Evolutionary conservation across 1,140 invertebrate species (phyloP).

Genomic region (Dendrolimus kikuchii): DNA sequence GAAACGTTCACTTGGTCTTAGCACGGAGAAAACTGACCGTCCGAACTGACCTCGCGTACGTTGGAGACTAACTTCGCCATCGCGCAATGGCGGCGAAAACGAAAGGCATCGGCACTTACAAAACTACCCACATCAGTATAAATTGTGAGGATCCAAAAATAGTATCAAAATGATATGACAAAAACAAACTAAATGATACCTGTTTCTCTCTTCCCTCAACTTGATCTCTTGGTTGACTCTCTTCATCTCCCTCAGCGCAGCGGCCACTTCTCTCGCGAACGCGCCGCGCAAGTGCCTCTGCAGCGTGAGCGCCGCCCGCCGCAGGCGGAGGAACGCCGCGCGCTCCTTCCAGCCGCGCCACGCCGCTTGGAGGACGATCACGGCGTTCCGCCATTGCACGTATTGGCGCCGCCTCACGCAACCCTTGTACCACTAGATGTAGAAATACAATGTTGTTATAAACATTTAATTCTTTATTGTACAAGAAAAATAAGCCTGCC

Average conservation of each 20-base stretch:
- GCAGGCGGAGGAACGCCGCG: slow-evolving; percentile 85
- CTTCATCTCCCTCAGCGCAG: slow-evolving; percentile 89
- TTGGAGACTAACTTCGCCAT: too few species aligned
- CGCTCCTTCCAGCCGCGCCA: slow-evolving; percentile 90
- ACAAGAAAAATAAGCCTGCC: too few species aligned
- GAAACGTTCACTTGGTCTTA: too few species aligned
- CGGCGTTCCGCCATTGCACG: slow-evolving; percentile 78
- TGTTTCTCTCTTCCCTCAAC: slow-evolving; percentile 80
- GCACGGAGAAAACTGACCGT: too few species aligned
- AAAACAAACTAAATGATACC: slow-evolving; percentile 36
- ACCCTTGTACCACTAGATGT: slow-evolving; percentile 63
- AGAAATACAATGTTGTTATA: background rate
- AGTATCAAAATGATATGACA: too few species aligned
- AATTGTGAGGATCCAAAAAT: too few species aligned
- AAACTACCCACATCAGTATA: too few species aligned
- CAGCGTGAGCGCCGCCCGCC: slow-evolving; percentile 90
- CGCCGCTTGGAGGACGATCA: slow-evolving; percentile 86
- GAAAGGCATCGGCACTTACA: too few species aligned
- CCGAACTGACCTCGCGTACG: too few species aligned
- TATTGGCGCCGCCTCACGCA: slow-evolving; percentile 77
- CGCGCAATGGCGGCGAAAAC: too few species aligned
- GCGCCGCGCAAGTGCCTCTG: slow-evolving; percentile 92
- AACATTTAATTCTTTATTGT: too few species aligned
- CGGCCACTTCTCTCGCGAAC: slow-evolving; percentile 90
- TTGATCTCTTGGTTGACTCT: slow-evolving; percentile 94